phyloP scores from a whole-genome alignment of 2,888 invertebrate genomes.

The Eristalis tenax region DNA sequence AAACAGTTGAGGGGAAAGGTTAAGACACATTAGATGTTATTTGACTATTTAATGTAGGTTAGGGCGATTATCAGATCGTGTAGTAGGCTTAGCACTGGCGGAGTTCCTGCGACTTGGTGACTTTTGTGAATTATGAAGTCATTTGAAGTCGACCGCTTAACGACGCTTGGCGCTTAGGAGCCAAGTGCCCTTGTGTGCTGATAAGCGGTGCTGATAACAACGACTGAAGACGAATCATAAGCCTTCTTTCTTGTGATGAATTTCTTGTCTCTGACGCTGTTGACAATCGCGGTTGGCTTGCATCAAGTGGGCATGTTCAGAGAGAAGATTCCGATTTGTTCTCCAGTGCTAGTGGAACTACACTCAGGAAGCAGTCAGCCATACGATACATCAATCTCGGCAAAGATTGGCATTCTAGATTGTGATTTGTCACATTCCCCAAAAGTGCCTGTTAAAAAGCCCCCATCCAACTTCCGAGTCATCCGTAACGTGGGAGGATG shows the following conservation, averaged over 20 bases:
- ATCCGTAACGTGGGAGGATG: not conserved
- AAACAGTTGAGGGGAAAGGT: constrained; percentile 62
- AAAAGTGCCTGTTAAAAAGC: not conserved
- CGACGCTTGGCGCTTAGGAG: not conserved
- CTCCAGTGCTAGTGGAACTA: too few species aligned
- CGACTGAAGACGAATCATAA: not conserved
- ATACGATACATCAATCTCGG: too few species aligned
- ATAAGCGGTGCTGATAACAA: not conserved
- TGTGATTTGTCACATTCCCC: too few species aligned
- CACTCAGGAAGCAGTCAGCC: too few species aligned
- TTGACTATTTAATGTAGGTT: constrained; percentile 42
- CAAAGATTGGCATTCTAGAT: too few species aligned
- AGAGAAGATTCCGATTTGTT: too few species aligned
- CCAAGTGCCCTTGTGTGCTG: not conserved
- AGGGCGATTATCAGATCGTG: constrained; percentile 33
- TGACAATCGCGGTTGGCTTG: too few species aligned
- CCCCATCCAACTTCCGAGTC: not conserved
- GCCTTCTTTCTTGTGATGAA: not conserved
- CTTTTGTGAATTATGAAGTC: constrained; percentile 6
- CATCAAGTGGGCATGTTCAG: too few species aligned
- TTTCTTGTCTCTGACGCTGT: too few species aligned
- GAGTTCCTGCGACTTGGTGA: not conserved
- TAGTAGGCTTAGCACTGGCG: constrained; percentile 32
- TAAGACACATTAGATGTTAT: constrained; percentile 54
- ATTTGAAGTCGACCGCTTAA: not conserved